These are phyloP conservation scores for Mactromeris polynyma DNA, from an alignment of 2,888 invertebrate species.

Conservation along the genomic window DNA sequence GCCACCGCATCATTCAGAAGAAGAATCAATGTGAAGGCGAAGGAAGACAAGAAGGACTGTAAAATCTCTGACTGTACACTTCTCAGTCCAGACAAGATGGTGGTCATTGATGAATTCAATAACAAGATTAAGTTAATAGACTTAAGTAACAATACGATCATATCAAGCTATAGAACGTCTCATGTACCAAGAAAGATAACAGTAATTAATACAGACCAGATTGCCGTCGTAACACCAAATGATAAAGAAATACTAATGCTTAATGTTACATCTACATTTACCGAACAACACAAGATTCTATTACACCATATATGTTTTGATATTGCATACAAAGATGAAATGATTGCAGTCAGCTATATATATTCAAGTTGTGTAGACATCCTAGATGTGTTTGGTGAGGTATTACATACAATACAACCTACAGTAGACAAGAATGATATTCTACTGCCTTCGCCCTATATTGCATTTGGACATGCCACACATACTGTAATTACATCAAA, in stretches of 20 bases:
- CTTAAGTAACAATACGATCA: not conserved
- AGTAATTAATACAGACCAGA: not conserved
- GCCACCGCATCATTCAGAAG: not conserved
- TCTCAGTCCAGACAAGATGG: not conserved
- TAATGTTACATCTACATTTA: not conserved
- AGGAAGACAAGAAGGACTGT: not conserved
- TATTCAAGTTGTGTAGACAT: not conserved
- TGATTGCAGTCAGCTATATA: not conserved
- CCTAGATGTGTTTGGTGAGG: not conserved
- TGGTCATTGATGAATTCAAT: not conserved
- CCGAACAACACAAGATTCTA: not conserved
- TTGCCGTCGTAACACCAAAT: not conserved
- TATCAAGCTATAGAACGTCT: not conserved
- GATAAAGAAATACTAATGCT: not conserved
- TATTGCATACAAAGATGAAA: not conserved
- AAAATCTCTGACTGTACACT: not conserved
- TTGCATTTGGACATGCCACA: not conserved
- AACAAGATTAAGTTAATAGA: slow-evolving; percentile 3
- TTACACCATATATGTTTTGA: too few relatives aligned
- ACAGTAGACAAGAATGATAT: too few relatives aligned
- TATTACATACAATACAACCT: not conserved
- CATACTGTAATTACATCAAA: not conserved
- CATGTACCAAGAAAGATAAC: not conserved
- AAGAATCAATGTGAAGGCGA: not conserved
- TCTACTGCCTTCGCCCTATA: not conserved